Evolutionary conservation across 37 sponge, comb jelly and placozoan species (phyloP), one percentile per base, ranked within the genome.

Genomic region (Mnemiopsis leidyi): DNA sequence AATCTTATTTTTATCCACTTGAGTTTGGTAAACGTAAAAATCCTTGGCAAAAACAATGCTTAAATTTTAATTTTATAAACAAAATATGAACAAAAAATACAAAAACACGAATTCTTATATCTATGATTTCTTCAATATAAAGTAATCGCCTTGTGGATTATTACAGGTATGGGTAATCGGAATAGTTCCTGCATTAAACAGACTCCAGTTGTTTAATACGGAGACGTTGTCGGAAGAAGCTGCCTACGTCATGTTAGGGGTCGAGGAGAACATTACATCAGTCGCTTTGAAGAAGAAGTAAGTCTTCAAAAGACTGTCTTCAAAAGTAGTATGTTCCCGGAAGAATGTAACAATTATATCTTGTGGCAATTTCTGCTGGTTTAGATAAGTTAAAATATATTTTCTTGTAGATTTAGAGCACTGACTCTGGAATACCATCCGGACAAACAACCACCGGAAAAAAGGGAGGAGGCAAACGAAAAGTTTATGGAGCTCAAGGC

Each of bases 101-200:
- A n/a, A n/a, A n/a, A n/a, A n/a, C n/a, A n/a, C n/a, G n/a, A n/a
- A n/a, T n/a, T n/a, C n/a, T n/a, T n/a, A n/a, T n/a, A n/a, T n/a
- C n/a, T n/a, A n/a, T n/a, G n/a, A n/a, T n/a, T n/a, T n/a, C n/a
- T n/a, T n/a, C n/a, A n/a, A n/a, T n/a, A n/a, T n/a, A n/a, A n/a
- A n/a, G n/a, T n/a, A n/a, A n/a, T n/a, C n/a, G n/a, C n/a, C n/a
- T n/a, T n/a, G n/a, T n/a, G n/a, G n/a, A n/a, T n/a, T n/a, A n/a
- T n/a, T n/a, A n/a, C n/a, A 71, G 75, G 75, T 71, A 3, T 71
- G 75, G 75, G 75, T 29, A 25, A 71, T 71, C 5, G 75, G 75
- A 28, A 5, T 71, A n/a, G 3, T 71, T 13, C 75, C 75, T 7
- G 75, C 75, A 71, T 28, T 71, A 25, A 71, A 28, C 30, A n/a